Base-by-base conservation (phyloP, 2,888 invertebrate species). In the Frankliniella intonsa region DNA sequence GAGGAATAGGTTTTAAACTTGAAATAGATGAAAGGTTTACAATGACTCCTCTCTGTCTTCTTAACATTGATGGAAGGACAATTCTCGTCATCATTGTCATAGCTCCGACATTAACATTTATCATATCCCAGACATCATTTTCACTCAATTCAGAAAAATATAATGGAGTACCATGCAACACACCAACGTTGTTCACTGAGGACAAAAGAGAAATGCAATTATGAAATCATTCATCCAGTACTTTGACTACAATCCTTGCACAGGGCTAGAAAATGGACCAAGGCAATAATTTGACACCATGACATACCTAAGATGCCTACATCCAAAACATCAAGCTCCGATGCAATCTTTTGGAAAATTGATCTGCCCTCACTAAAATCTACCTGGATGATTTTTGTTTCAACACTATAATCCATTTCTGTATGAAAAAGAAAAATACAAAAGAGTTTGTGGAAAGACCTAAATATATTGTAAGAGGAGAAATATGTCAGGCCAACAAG, bases 11-110 rank as follows among this genome's bases (percentile, higher is more conserved):
- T 25, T 76, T 22, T 9, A 76, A 22, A 11, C 11, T 25, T 3
- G 69, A 76, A 3, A 76, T 76, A 76, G 69, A 76, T 22, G 69
- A 76, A 76, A 76, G 69, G 10, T 76, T 76, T 25, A 76, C 69
- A 25, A 76, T 76, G 25, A 76, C 22, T 25, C 69, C 69, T 76
- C 69, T 9, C 12, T 76, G 69, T 25, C 69, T 22, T 25, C 69
- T 76, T 12, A 76, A 22, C 69, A 76, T 76, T 25, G 69, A 25
- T 25, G 69, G 69, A 12, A 76, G 25, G 12, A 76, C 69, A 22
- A 76, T 76, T 25, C 69, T 76, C 12, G 69, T 25, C 69, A 76
- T 76, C 69, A 76, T 76, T 11, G 69, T 25, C 69, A 76, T 76
- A 12, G 69, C 69, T 25, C 69, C 69, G 8, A 76, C 25, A 25